A percentile compares a stretch with the other conserved stretches of the same genome.
These are phyloP conservation scores for Coryphaenoides rupestris DNA, from an alignment of 2,113 vertebrate genomes.

Conservation along the genomic window DNA sequence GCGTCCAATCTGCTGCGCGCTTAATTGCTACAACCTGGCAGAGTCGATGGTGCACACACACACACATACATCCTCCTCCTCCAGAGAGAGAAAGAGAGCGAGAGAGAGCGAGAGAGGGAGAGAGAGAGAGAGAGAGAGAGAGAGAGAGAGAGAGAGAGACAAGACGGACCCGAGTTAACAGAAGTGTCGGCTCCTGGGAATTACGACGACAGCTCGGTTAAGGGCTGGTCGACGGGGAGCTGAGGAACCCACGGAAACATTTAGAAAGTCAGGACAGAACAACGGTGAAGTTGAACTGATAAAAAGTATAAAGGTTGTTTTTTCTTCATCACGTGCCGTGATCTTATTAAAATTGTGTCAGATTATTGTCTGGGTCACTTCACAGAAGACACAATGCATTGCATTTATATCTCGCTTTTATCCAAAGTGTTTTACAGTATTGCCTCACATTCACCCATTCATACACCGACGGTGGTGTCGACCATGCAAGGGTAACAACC, in stretches of 20 bases:
- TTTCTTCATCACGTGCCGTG: too few relatives aligned
- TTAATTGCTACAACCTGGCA: conserved; percentile 68
- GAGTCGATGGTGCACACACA: too few relatives aligned
- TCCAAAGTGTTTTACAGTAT: too few relatives aligned
- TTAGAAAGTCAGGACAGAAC: background rate
- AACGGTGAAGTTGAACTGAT: background rate
- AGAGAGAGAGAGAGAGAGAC: conserved; percentile 6
- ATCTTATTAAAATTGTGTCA: too few relatives aligned
- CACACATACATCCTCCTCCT: conserved; percentile 50
- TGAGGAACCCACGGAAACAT: background rate
- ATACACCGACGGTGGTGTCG: too few relatives aligned
- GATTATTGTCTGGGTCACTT: too few relatives aligned
- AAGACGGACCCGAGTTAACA: background rate
- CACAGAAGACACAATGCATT: too few relatives aligned
- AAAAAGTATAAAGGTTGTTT: too few relatives aligned
- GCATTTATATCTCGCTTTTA: too few relatives aligned
- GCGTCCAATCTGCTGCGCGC: conserved; percentile 72
- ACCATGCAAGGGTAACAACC: too few relatives aligned
- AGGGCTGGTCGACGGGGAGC: background rate
- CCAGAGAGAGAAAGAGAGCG: conserved; percentile 66
- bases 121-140: conserved; percentile 23
- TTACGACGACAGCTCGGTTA: too few relatives aligned
- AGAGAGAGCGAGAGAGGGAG: conserved; percentile 48
- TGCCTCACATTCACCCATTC: too few relatives aligned
- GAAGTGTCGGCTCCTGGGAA: background rate